Evolutionary conservation across 1,140 invertebrate genomes (phyloP), one percentile per base, ranked within the genome.

Genomic region (Drosophila nigromelanica): DNA sequence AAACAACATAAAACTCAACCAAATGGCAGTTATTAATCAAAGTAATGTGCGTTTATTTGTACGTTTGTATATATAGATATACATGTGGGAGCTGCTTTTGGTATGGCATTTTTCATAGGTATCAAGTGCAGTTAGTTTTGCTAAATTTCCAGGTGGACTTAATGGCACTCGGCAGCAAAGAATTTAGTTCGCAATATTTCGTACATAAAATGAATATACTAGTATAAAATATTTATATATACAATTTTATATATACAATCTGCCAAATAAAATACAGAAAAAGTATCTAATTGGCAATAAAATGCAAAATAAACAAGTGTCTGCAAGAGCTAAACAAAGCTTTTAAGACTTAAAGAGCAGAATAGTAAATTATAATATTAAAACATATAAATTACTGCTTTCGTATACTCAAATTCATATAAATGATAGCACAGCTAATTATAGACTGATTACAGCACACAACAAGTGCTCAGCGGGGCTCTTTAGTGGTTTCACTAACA

Each of bases 11-110:
- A 89, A 89, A 89, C 83, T 89, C 85, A 76, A 78, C 76, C 83
- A 83, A 89, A 89, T 89, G 85, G 83, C 83, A 80, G 83, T 89
- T 89, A 89, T 89, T 89, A 89, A 89, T 89, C 83, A 89, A 89
- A 89, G 79, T 89, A 89, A 89, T 89, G 83, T 89, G 83, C 48
- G 83, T 62, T 80, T 55, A 74, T 37, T 72, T 47, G 37, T 35
- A 37, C 48, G 40, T 52, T 12, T 30, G 10, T 63, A 50, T 50
- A 10, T 35, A 42, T 66, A 54, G 60, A 54, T 54, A 10, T 30
- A 43, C 62, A 54, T 56, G 43, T 56, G 54, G 60, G 12, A 64
- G 14, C 52, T 47, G 62, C 71, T 24, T 21, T 50, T 43, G 42
- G 79, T 70, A 58, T 71, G 62, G 78, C 64, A 81, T 81, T 81